Percentiles rank a stretch among this genome's conserved stretches.
These are phyloP conservation scores for Cataglyphis albicans DNA, from an alignment of 2,888 invertebrate species.

Conservation along the genomic window DNA sequence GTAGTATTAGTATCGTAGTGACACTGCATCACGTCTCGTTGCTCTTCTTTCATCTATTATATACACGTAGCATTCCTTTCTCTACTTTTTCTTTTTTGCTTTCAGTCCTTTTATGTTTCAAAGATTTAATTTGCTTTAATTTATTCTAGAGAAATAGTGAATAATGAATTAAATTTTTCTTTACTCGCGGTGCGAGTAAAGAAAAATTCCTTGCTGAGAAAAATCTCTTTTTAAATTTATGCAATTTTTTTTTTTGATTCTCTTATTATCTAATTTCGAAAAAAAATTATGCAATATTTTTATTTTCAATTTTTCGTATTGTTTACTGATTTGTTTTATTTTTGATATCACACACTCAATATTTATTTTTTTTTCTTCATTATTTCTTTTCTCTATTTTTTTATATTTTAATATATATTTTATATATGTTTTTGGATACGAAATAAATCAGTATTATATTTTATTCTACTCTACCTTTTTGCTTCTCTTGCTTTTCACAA, in stretches of 20 bases:
- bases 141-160: background rate
- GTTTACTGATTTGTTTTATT: background rate
- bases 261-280: background rate
- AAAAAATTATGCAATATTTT: background rate
- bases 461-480: background rate
- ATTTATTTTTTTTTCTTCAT: background rate
- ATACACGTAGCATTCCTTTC: background rate
- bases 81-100: background rate
- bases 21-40: background rate
- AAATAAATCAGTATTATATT: background rate
- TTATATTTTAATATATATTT: background rate
- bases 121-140: slow-evolving; percentile 8
- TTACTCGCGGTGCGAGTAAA: background rate
- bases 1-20: slow-evolving; percentile 6
- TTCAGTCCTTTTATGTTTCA: background rate
- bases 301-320: background rate
- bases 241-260: background rate
- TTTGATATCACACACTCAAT: background rate
- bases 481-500: background rate
- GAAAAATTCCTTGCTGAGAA: background rate
- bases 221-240: background rate
- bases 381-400: background rate
- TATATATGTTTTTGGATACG: background rate
- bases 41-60: background rate
- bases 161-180: background rate